Conservation (phyloP, 2,113 vertebrate species). For the Piaya cayana region DNA sequence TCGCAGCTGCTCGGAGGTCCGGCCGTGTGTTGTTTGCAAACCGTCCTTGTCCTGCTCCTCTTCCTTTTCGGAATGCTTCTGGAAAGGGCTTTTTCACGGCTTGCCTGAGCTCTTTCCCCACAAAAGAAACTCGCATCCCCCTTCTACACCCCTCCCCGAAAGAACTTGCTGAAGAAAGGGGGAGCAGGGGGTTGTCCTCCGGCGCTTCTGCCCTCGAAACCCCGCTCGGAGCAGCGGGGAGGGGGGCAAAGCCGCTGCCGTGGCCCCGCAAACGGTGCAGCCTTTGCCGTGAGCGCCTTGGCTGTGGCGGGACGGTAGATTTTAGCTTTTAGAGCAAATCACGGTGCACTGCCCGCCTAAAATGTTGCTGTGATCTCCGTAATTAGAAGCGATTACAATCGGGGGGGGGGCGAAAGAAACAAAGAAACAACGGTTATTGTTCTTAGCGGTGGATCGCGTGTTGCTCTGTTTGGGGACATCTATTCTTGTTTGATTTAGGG, state of each 20-base stretch:
- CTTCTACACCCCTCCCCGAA: background rate
- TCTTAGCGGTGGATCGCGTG: background rate
- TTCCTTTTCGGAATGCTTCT: background rate
- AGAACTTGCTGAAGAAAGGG: background rate
- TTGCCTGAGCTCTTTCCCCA: background rate
- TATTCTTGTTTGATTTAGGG: background rate
- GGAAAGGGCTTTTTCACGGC: background rate
- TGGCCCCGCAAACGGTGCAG: background rate
- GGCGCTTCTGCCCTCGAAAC: accelerated
- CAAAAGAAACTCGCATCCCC: background rate
- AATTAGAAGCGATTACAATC: background rate
- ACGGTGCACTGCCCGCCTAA: accelerated
- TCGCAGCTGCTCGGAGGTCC: too few species aligned
- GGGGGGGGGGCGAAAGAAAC: too few species aligned
- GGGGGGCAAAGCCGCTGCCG: background rate
- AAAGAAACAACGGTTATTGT: background rate
- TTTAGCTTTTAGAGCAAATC: background rate
- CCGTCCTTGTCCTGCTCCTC: background rate
- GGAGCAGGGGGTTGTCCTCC: background rate
- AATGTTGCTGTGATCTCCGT: background rate
- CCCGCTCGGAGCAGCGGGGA: background rate
- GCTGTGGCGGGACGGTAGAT: background rate
- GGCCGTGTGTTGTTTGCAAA: background rate
- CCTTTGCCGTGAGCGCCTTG: accelerated
- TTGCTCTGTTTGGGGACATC: background rate